Evolutionary conservation across 2,888 invertebrate genomes (phyloP), one percentile per base, ranked within the genome.

Genomic region (Meghimatium bilineatum): DNA sequence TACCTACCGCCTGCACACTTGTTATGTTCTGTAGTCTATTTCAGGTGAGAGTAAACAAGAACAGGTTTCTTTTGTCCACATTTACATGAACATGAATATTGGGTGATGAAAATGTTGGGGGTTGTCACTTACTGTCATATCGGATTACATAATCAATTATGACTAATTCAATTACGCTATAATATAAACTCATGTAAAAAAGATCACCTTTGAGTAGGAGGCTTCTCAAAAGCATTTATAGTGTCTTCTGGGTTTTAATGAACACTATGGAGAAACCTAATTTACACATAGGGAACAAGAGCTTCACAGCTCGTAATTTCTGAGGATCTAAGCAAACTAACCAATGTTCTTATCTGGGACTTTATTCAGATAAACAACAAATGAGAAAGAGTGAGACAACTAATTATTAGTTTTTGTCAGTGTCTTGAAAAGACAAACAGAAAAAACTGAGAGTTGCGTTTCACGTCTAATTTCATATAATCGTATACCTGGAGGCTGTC

Each of bases 1-100:
- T 14, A 49, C 44, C 49, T 14, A 49, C 49, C 74, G 26, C 74
- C 74, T 74, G 32, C 52, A 20, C 74, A 74, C 23, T n/a, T 49
- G 72, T 72, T 52, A 52, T 52, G 52, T 72, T 52, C 74, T 52
- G 52, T 52, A 74, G 74, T 52, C 74, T 74, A 49, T 74, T 74
- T 52, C 52, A 23, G 29, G 32, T 6, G 5, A 74, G 20, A 32
- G 44, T 32, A 74, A 52, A 74, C 74, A 52, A 6, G 74, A 44
- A 72, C n/a, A 72, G 1, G 72, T 72, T 72, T 38, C 34, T n/a
- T 44, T 2, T 29, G 44, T 72, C 44, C 44, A 66, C 66, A 44
- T 72, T 72, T 10, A 72, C 72, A 72, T 49, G 26, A 0, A 44
- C 72, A 12, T 49, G 49, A 72, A 44, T 72, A n/a, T 29, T n/a